Evolutionary conservation across 2,797 vertebrate genomes (phyloP).

Genomic region (Sebastes wilsoni): DNA sequence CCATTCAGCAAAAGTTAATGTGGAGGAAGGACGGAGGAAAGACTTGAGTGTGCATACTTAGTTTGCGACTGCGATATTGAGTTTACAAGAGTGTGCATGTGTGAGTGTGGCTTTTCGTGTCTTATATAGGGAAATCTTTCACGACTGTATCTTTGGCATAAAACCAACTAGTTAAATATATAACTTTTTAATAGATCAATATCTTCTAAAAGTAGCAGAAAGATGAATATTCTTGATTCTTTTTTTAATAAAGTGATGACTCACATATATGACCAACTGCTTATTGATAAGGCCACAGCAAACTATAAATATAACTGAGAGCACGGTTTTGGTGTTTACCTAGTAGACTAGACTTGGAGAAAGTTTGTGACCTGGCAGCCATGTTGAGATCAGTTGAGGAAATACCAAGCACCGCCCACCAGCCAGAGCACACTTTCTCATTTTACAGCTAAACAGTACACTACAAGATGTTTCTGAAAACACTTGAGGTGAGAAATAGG

Average conservation of each 20-base stretch:
- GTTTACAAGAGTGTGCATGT: not conserved
- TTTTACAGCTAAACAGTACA: too few relatives aligned
- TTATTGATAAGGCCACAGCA: not conserved
- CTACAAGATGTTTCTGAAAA: too few relatives aligned
- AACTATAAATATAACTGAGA: not conserved
- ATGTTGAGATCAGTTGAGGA: too few relatives aligned
- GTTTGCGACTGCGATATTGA: not conserved
- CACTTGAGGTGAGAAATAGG: fast-evolving
- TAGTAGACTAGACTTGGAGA: not conserved
- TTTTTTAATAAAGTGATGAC: not conserved
- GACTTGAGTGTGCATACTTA: conserved; percentile 8
- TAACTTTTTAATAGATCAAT: not conserved
- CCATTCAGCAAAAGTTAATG: conserved; percentile 50
- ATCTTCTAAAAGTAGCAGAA: not conserved
- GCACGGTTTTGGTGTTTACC: not conserved
- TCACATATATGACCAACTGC: not conserved
- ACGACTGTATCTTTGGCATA: not conserved
- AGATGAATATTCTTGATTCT: not conserved
- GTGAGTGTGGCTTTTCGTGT: not conserved
- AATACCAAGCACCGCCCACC: too few relatives aligned
- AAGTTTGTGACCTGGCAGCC: not conserved
- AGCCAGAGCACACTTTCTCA: too few relatives aligned
- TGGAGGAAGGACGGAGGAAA: conserved; percentile 4
- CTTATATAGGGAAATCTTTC: not conserved
- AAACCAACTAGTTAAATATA: not conserved